Base-by-base conservation (phyloP, 2,113 vertebrate genomes). In the Tamias sibiricus region DNA sequence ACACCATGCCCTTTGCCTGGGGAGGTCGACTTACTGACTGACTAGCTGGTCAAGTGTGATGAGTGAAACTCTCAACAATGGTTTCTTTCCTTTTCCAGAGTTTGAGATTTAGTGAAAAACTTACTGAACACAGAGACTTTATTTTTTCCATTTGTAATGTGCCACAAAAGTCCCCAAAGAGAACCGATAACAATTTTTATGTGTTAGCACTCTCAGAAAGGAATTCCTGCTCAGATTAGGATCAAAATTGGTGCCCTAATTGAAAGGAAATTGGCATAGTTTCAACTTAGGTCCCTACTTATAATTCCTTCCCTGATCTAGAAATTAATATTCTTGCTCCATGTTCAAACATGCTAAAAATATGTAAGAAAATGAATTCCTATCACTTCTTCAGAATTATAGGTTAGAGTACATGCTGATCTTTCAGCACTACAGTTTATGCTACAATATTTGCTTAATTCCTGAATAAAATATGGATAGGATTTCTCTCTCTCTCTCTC, bases 191-290 rank as follows among this genome's bases (percentile, higher is more conserved):
- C 6, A 87, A 89, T 91, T 64, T 74, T 93, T 20, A 81, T 64
- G 42, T 95, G 95, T 97, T 97, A 97, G 42, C 72, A 95, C 71
- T 72, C 81, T 95, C 95, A 96, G 93, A 94, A 32, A 97, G n/a
- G 69, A 81, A 95, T 95, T 87, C 44, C 30, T 93, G 40, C 93
- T 92, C 88, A 97, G 77, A 97, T 96, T 94, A 97, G 79, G 79
- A 95, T 96, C 66, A 95, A 89, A 93, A 49, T 42, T 28, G 95
- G 24, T 96, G 32, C 22, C 12, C 37, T 95, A 68, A 96, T 42
- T 95, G 91, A 97, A 97, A 97, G 42, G 97, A 84, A 87, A 47
- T 22, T 90, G 92, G 19, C 9, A 32, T 1, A 74, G 76, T 11
- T 66, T 93, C 32, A 84, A 28, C 0, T 96, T 68, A 85, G 17